phyloP scores from a whole-genome alignment of 2,797 vertebrate species.

The Onychomys torridus region DNA sequence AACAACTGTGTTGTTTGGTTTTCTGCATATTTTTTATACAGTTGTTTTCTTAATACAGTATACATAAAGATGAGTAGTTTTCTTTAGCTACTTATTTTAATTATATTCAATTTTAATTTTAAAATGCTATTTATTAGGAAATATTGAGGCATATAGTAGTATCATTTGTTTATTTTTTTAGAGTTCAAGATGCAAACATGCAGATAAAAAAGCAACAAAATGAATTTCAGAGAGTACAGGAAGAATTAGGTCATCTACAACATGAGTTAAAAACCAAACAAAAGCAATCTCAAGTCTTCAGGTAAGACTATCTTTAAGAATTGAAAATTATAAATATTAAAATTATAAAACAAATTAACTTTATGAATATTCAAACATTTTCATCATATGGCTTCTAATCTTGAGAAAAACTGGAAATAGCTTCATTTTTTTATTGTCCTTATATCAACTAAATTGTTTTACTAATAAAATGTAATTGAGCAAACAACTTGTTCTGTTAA shows the following conservation, averaged over 20 bases:
- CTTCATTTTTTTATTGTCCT: not conserved
- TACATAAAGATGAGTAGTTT: conserved; percentile 9
- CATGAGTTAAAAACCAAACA: conserved; percentile 86
- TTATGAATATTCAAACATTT: conserved; percentile 28
- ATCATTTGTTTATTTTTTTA: conserved; percentile 78
- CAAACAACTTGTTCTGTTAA: not conserved
- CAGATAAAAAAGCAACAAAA: conserved; percentile 88
- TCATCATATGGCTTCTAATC: not conserved
- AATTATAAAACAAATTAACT: conserved; percentile 8
- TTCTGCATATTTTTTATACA: not conserved
- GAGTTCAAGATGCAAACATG: conserved; percentile 82
- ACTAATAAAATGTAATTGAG: conserved; percentile 35
- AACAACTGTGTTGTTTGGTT: not conserved
- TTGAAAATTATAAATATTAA: conserved; percentile 20
- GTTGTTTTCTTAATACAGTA: not conserved
- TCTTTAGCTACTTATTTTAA: conserved; percentile 3
- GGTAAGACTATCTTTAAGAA: conserved; percentile 86
- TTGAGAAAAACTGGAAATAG: conserved; percentile 7
- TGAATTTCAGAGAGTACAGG: conserved; percentile 83
- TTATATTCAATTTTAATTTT: conserved; percentile 49
- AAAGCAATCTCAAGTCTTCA: conserved; percentile 85
- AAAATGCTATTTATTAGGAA: not conserved
- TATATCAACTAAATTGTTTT: conserved; percentile 49
- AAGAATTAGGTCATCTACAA: conserved; percentile 83
- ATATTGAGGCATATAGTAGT: not conserved